Evolutionary conservation across 2,113 vertebrate species (phyloP).

Genomic region (Phaethornis superciliosus): DNA sequence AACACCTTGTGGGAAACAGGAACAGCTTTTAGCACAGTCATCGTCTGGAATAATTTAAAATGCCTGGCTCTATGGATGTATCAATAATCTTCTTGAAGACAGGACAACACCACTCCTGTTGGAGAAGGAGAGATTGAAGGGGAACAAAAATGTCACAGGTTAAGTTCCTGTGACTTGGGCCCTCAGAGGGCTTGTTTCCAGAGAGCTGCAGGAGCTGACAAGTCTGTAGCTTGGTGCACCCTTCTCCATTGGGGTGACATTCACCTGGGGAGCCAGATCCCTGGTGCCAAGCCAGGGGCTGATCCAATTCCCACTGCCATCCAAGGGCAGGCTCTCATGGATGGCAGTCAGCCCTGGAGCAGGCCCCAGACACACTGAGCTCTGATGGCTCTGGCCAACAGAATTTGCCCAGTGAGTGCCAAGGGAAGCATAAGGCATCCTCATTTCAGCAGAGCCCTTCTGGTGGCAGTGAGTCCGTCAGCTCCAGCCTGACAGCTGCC

Average conservation of each 20-base stretch:
- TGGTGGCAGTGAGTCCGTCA: slow-evolving; percentile 40
- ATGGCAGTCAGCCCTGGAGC: neutral
- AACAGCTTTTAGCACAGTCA: neutral
- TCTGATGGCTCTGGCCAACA: slow-evolving; percentile 9
- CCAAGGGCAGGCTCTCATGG: slow-evolving; percentile 49
- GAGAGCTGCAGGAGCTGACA: neutral
- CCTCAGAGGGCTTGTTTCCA: neutral
- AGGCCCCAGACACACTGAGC: neutral
- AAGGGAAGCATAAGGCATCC: slow-evolving; percentile 44
- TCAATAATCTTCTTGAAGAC: neutral
- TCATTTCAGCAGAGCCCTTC: slow-evolving; percentile 15
- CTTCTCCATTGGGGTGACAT: neutral
- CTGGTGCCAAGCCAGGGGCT: neutral
- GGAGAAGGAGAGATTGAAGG: neutral
- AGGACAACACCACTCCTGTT: neutral
- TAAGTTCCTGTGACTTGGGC: neutral
- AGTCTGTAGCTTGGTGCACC: neutral
- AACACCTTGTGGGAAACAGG: neutral
- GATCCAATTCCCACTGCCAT: neutral
- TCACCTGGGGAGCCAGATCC: neutral
- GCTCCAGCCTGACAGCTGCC: slow-evolving; percentile 60
- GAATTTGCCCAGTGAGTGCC: slow-evolving; percentile 2
- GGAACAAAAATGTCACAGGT: neutral
- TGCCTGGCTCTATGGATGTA: neutral
- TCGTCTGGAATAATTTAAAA: neutral